These are phyloP conservation scores for Montipora capricornis DNA, from an alignment of 64 coral and sea anemone genomes.

Conservation along the genomic window DNA sequence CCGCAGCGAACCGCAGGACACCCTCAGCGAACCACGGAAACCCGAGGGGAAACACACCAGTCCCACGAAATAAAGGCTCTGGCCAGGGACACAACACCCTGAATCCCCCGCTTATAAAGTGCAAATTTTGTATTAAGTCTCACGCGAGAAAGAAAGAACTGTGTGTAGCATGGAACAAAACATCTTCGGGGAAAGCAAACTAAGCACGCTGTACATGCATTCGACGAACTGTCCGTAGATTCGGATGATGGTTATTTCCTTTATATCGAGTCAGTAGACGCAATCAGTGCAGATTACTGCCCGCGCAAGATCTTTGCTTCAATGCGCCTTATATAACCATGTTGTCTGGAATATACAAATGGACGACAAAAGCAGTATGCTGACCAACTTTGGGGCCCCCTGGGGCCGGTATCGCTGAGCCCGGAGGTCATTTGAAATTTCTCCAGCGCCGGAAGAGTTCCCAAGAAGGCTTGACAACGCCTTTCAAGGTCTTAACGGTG, in stretches of 20 bases:
- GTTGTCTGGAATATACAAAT: constrained; percentile 49
- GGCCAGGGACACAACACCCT: background rate
- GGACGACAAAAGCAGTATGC: constrained; percentile 9
- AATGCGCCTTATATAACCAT: no score
- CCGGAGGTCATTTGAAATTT: constrained; percentile 54
- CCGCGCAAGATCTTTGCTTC: no score
- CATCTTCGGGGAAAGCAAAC: no score
- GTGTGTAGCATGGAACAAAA: no score
- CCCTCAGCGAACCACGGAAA: background rate
- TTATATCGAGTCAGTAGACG: no score
- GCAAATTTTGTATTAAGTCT: no score
- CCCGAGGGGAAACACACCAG: background rate
- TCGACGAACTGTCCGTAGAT: no score
- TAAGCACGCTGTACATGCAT: no score
- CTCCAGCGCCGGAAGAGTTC: constrained; percentile 64
- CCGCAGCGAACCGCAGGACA: no score
- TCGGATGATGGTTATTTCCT: no score
- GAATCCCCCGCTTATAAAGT: constrained; percentile 31
- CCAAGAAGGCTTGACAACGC: constrained; percentile 25
- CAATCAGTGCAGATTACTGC: no score
- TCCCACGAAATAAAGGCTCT: background rate
- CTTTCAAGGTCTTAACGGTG: constrained; percentile 33
- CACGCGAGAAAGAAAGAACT: no score
- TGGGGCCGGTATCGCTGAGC: constrained; percentile 67
- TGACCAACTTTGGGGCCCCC: constrained; percentile 65